phyloP scores from a whole-genome alignment of 2,113 vertebrate genomes.

The Cromileptes altivelis region DNA sequence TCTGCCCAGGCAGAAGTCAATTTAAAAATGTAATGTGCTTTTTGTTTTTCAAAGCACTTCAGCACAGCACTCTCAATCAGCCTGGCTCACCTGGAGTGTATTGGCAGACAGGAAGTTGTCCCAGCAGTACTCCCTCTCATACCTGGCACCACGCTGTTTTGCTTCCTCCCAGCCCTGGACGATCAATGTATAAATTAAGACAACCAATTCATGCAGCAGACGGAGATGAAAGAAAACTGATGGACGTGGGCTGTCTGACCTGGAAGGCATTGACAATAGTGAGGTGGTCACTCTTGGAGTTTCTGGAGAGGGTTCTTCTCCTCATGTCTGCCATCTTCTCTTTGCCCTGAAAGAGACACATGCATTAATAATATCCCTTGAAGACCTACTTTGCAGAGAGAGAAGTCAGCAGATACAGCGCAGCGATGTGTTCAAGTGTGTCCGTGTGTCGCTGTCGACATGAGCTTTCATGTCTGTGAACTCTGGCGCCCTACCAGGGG shows the following conservation, averaged over 20 bases:
- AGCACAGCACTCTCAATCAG: neutral
- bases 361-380: neutral
- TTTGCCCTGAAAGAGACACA: slow-evolving; percentile 88
- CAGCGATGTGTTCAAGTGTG: slow-evolving; percentile 22
- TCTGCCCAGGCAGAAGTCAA: neutral
- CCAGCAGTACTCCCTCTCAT: slow-evolving; percentile 96
- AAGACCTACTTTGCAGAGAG: neutral
- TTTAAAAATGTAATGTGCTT: neutral
- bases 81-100: slow-evolving; percentile 91
- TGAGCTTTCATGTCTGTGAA: slow-evolving; percentile 49
- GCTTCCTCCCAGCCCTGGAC: slow-evolving; percentile 95
- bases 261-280: slow-evolving; percentile 95
- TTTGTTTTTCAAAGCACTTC: slow-evolving; percentile 8
- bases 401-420: neutral
- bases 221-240: neutral
- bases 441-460: neutral
- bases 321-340: slow-evolving; percentile 96
- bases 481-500: slow-evolving; percentile 88
- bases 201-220: neutral
- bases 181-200: slow-evolving; percentile 27
- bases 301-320: slow-evolving; percentile 90
- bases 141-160: slow-evolving; percentile 87
- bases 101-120: slow-evolving; percentile 96
- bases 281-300: slow-evolving; percentile 95
- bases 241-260: slow-evolving; percentile 76